Evolutionary conservation across 2,113 vertebrate species (phyloP).

Genomic region (Pavo muticus): DNA sequence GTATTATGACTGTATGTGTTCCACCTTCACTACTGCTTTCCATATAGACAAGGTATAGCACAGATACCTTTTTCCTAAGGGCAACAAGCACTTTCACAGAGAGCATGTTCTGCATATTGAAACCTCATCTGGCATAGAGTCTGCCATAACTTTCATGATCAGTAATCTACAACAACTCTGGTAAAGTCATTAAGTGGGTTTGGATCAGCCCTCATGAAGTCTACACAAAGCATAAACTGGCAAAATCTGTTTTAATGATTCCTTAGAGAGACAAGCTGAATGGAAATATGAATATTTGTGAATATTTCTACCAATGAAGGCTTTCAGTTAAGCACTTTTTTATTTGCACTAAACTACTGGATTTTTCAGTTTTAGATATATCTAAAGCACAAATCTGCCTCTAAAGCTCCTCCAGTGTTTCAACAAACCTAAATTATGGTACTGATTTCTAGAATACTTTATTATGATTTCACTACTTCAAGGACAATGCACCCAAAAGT

Average conservation of each 20-base stretch:
- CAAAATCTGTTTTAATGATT: background rate
- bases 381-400: background rate
- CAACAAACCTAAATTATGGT: background rate
- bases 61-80: background rate
- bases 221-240: background rate
- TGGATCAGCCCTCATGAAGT: background rate
- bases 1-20: background rate
- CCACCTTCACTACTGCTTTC: background rate
- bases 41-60: background rate
- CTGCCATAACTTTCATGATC: fast-evolving
- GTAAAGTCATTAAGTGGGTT: background rate
- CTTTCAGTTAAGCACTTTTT: background rate
- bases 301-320: background rate
- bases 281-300: background rate
- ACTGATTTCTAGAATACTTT: background rate
- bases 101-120: background rate
- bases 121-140: background rate
- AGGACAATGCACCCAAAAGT: background rate
- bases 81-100: background rate
- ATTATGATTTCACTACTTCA: background rate
- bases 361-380: background rate
- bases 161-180: background rate
- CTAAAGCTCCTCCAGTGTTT: background rate
- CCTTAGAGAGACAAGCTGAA: background rate
- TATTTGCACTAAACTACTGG: background rate